A percentile compares a stretch with the other conserved stretches of the same genome.
Conservation (phyloP, 2,888 invertebrate species). For the Patella ulyssiponensis region DNA sequence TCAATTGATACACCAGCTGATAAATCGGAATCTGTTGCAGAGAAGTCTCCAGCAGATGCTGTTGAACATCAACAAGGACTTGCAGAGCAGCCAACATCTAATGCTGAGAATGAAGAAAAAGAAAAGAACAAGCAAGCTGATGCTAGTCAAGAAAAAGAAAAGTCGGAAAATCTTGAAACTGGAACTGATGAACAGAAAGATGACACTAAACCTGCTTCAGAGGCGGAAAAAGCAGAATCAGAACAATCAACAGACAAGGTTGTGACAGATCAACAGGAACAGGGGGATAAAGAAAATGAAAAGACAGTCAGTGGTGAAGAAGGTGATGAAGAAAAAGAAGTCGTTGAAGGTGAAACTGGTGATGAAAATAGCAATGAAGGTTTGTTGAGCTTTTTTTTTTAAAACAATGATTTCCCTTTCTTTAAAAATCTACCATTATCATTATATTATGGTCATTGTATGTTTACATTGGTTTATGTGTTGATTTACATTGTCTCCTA, state of each 20-base stretch:
- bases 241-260: constrained; percentile 13
- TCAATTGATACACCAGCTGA: constrained; percentile 20
- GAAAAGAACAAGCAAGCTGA: not conserved
- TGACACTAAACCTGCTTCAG: constrained; percentile 8
- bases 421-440: not conserved
- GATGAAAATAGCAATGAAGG: constrained; percentile 4
- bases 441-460: not conserved
- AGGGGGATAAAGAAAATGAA: constrained; percentile 17
- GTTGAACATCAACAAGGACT: constrained; percentile 14
- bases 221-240: constrained; percentile 18
- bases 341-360: constrained; percentile 9
- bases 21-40: constrained; percentile 23
- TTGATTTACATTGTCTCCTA: too few relatives aligned
- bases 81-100: constrained; percentile 1
- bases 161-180: not conserved
- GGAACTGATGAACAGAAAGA: not conserved
- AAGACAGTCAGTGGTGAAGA: constrained; percentile 21
- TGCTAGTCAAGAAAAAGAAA: not conserved
- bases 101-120: too few relatives aligned
- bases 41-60: not conserved
- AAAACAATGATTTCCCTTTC: not conserved
- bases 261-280: constrained; percentile 18
- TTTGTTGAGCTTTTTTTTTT: not conserved
- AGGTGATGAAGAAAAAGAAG: constrained; percentile 18
- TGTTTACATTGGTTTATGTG: too few relatives aligned